Conservation (phyloP, 2,888 invertebrate species). For the Portevinia maculata region DNA sequence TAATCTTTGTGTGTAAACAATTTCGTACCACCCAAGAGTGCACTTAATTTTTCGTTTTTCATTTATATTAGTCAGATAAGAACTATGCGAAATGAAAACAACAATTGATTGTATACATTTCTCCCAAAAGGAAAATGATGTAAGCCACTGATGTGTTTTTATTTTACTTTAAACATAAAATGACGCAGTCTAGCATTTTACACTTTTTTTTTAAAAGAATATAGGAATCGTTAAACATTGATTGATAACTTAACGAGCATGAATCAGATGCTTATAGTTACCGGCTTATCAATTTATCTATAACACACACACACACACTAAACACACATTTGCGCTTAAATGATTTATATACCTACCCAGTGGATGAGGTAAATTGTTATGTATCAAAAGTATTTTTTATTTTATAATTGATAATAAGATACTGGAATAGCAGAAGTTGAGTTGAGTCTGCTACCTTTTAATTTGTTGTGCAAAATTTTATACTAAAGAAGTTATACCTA, state of each 20-base stretch:
- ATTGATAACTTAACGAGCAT: constrained; percentile 4
- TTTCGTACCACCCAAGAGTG: too few relatives aligned
- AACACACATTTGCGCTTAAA: too few relatives aligned
- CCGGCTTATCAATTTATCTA: constrained; percentile 64
- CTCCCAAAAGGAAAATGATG: constrained; percentile 38
- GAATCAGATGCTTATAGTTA: constrained; percentile 22
- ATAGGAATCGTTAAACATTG: constrained; percentile 21
- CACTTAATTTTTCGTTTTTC: constrained; percentile 1
- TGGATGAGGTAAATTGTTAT: constrained; percentile 41
- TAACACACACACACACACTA: neutral
- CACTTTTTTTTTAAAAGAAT: neutral
- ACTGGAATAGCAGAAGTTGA: neutral
- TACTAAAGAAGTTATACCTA: too few relatives aligned
- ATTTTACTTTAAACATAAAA: constrained; percentile 2
- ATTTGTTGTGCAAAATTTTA: too few relatives aligned
- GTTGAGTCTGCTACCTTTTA: neutral
- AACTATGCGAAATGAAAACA: constrained; percentile 21
- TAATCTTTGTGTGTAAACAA: too few relatives aligned
- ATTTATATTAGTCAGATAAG: constrained; percentile 46
- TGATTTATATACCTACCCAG: constrained; percentile 9
- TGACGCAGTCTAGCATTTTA: constrained; percentile 12
- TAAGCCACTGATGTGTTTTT: constrained; percentile 35
- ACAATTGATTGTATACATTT: constrained; percentile 32
- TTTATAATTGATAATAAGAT: neutral
- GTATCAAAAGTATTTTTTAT: neutral